Base-by-base conservation (phyloP, 2,797 vertebrate genomes). In the Lophotriccus pileatus region DNA sequence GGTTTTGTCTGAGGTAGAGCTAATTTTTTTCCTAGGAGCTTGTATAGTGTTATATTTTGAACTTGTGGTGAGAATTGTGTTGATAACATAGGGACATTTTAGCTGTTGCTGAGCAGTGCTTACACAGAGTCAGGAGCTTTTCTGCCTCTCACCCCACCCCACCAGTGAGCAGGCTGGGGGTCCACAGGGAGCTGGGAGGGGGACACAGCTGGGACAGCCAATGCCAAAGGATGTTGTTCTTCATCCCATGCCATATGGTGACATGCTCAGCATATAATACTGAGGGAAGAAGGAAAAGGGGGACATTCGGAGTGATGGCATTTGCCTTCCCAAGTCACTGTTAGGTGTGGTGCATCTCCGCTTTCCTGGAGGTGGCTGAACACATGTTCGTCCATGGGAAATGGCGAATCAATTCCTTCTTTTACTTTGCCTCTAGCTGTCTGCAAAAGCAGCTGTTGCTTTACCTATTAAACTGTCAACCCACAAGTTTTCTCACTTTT, bases 271-370 rank as follows among this genome's bases (percentile, higher is more conserved):
- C 1, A 2, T 2, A 6, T 12, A 58, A 46, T 14, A 46, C 10
- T 30, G 12, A 9, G 21, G 19, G 22, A 70, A 49, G 30, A 5
- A 21, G 23, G 24, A 36, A 47, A 8, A 1, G 6, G 5, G 3
- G 9, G 6, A 69, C 4, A 2, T 72, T 43, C 3, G 1, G 14
- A 74, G 7, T 18, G 6, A 58, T 16, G 9, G 3, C 0, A 0
- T 50, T 64, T 82, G 5, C 72, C 55, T 78, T 84, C 30, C 36
- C 13, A 43, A 46, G 28, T 37, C n/a, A 60, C 8, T 0, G 0
- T 32, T 24, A 6, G 0, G 0, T 0, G 0, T 27, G 10, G 7
- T 12, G 13, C 24, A 68, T 30, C 19, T 15, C 28, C 12, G 34
- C 23, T 67, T 41, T 62, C 62, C 53, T 72, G 22, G 20, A 60